These are phyloP conservation scores for Plagiodera versicolora DNA, from an alignment of 2,888 invertebrate species.

Conservation along the genomic window DNA sequence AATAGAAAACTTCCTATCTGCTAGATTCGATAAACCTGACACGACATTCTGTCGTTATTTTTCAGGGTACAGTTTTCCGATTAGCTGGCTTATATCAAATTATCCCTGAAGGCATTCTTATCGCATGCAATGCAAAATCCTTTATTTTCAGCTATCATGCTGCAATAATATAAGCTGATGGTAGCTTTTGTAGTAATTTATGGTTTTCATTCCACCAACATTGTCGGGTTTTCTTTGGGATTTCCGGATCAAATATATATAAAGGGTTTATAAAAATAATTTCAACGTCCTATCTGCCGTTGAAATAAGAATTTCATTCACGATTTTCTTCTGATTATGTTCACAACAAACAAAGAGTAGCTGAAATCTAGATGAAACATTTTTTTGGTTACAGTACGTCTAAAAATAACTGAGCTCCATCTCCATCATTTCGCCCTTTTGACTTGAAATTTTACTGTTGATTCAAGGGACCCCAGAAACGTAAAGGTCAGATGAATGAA, in stretches of 20 bases:
- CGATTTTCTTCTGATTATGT: no score
- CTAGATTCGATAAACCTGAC: neutral
- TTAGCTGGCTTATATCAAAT: neutral
- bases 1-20: neutral
- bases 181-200: neutral
- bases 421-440: neutral
- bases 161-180: neutral
- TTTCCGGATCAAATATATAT: neutral
- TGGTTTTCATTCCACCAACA: neutral
- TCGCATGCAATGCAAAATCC: neutral
- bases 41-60: conserved; percentile 9
- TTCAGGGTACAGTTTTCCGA: neutral
- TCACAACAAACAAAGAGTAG: no score
- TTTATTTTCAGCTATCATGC: neutral
- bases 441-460: neutral
- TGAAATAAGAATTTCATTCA: no score
- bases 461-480: neutral
- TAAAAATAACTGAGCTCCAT: neutral
- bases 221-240: neutral
- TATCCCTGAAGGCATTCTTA: neutral
- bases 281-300: no score
- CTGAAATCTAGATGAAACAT: no score
- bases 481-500: neutral
- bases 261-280: no score
- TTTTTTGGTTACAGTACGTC: neutral